phyloP scores from a whole-genome alignment of 2,888 invertebrate genomes.

The Tyria jacobaeae region DNA sequence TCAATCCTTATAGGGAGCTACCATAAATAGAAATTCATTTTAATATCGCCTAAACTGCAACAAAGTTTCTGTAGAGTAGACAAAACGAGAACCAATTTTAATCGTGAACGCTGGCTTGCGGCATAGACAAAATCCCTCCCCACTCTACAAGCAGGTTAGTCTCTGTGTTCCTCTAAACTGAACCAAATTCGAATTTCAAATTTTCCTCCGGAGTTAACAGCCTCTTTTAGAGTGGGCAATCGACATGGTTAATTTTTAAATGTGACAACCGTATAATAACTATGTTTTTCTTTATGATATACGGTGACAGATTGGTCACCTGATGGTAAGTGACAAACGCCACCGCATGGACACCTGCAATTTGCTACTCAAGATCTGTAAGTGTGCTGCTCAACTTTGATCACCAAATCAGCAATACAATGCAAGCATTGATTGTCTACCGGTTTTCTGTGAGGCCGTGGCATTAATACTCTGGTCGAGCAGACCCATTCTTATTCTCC shows the following conservation, averaged over 20 bases:
- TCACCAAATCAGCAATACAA: too few relatives aligned
- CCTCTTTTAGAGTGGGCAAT: neutral
- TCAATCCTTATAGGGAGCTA: neutral
- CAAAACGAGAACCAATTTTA: constrained; percentile 5
- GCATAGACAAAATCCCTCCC: constrained; percentile 4
- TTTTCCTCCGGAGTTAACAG: neutral
- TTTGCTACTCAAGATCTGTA: too few relatives aligned
- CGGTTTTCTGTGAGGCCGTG: too few relatives aligned
- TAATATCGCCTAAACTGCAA: neutral
- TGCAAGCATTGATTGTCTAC: too few relatives aligned
- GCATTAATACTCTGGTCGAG: too few relatives aligned
- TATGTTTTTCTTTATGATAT: too few relatives aligned
- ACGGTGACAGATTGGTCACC: too few relatives aligned
- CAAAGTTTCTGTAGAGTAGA: neutral
- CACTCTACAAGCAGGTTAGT: neutral
- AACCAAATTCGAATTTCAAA: constrained; percentile 9
- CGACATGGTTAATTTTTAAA: neutral
- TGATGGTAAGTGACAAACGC: too few relatives aligned
- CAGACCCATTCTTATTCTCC: too few relatives aligned
- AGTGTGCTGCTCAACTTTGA: too few relatives aligned
- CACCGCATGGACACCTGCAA: too few relatives aligned
- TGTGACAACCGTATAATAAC: too few relatives aligned
- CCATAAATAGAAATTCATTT: neutral
- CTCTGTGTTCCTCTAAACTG: neutral
- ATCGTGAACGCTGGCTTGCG: constrained; percentile 6